Percentiles rank a stretch among this genome's conserved stretches.
Conservation (phyloP, 2,113 vertebrate genomes). For the Zosterops lateralis region DNA sequence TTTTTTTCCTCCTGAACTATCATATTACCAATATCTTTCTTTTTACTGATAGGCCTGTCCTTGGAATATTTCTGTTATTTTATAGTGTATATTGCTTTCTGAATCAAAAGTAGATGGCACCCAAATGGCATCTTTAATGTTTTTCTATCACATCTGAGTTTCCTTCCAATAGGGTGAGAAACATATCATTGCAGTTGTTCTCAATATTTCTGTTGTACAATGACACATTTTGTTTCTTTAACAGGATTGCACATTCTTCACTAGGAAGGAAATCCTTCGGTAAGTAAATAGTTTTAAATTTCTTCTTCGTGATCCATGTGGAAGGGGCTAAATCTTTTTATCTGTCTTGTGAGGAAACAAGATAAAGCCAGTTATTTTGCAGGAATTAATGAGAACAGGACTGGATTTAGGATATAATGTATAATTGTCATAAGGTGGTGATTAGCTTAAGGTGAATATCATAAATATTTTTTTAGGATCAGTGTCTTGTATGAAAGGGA, state of each 20-base stretch:
- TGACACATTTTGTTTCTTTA: conserved; percentile 48
- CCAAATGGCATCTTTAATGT: neutral
- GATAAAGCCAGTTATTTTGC: neutral
- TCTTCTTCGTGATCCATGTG: neutral
- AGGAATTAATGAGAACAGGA: neutral
- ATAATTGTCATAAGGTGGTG: neutral
- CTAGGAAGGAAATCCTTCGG: conserved; percentile 97
- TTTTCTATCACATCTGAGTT: neutral
- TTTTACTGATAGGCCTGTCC: neutral
- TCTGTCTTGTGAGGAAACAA: neutral
- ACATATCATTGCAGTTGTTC: neutral
- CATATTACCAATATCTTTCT: neutral
- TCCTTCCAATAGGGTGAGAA: neutral
- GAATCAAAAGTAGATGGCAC: neutral
- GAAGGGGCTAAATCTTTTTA: neutral
- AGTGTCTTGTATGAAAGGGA: neutral
- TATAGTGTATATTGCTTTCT: neutral
- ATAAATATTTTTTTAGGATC: neutral
- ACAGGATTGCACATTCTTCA: conserved; percentile 98
- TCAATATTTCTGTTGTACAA: neutral
- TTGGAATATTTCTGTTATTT: neutral
- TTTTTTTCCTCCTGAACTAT: neutral
- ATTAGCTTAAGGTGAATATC: neutral
- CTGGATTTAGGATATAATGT: neutral
- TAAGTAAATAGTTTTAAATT: conserved; percentile 71